Percentiles rank a stretch among this genome's conserved stretches.
phyloP scores from a whole-genome alignment of 2,888 invertebrate species.

The Hyposoter dolosus region DNA sequence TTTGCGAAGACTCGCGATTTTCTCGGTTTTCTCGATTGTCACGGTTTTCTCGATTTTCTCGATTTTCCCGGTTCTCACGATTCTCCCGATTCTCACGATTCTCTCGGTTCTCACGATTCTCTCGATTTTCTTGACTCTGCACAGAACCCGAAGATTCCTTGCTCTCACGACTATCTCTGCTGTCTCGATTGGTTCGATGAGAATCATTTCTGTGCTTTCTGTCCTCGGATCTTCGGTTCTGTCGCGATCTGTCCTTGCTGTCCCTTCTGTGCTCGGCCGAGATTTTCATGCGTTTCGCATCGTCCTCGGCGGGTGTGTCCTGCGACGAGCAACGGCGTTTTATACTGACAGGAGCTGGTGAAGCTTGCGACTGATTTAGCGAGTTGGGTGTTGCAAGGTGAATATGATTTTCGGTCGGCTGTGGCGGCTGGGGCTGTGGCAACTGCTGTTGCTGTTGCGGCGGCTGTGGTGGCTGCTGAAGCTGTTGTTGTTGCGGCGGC shows the following conservation, averaged over 20 bases:
- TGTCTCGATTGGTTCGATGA: conserved; percentile 82
- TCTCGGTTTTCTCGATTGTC: conserved; percentile 26
- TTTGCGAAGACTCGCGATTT: conserved; percentile 66
- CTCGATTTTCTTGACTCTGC: conserved; percentile 60
- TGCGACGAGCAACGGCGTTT: conserved; percentile 93
- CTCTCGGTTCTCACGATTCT: conserved; percentile 37
- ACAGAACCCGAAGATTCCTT: conserved; percentile 65
- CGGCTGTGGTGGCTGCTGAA: conserved; percentile 72
- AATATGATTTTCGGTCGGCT: conserved; percentile 81
- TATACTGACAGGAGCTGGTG: conserved; percentile 88
- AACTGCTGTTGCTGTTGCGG: conserved; percentile 64
- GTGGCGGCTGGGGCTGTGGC: conserved; percentile 71
- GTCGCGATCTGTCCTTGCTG: conserved; percentile 88
- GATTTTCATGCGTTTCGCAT: conserved; percentile 88
- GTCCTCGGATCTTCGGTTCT: conserved; percentile 82
- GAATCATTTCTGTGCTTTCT: conserved; percentile 82
- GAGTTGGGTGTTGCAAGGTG: conserved; percentile 72
- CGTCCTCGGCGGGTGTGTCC: conserved; percentile 87
- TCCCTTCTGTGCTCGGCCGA: conserved; percentile 88
- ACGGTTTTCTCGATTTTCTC: background rate
- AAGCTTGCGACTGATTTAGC: conserved; percentile 75
- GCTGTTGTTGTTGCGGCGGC: conserved; percentile 72
- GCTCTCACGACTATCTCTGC: conserved; percentile 72
- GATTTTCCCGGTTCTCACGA: conserved; percentile 9
- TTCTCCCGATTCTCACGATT: conserved; percentile 34